phyloP scores from a whole-genome alignment of 2,797 vertebrate genomes.

The Pangasius larnaudii region DNA sequence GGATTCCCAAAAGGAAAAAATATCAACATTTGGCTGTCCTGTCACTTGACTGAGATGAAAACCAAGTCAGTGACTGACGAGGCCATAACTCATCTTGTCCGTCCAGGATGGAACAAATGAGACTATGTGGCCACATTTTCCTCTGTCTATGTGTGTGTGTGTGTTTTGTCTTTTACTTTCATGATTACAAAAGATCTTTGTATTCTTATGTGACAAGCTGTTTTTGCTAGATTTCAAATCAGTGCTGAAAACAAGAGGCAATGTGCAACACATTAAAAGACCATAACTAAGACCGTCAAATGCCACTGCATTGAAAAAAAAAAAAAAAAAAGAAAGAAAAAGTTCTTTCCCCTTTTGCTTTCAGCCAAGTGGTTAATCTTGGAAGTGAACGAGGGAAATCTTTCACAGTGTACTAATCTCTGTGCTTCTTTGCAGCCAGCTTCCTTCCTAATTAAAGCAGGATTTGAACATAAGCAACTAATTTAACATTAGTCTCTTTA shows the following conservation, averaged over 20 bases:
- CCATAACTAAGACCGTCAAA: conserved; percentile 13
- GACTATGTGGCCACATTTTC: conserved; percentile 20
- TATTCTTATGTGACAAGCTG: not conserved
- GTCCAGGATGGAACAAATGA: conserved; percentile 20
- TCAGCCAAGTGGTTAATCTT: conserved; percentile 19
- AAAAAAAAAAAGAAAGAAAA: conserved; percentile 8
- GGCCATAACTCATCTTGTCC: conserved; percentile 37
- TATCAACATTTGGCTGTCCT: not conserved
- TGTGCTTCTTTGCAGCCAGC: not conserved
- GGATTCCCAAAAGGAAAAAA: not conserved
- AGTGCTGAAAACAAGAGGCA: conserved; percentile 20
- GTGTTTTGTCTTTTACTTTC: conserved; percentile 11
- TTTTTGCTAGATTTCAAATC: conserved; percentile 6
- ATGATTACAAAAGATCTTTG: conserved; percentile 18
- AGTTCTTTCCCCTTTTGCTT: not conserved
- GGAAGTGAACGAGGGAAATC: conserved; percentile 1
- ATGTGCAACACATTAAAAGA: conserved; percentile 26
- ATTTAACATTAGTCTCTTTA: not conserved
- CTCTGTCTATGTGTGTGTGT: not conserved
- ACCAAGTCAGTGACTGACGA: not conserved
- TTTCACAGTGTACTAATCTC: not conserved
- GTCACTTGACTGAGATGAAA: conserved; percentile 1
- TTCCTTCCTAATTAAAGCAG: not conserved
- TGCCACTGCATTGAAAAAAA: not conserved
- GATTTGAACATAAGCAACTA: not conserved